Evolutionary conservation across 2,888 invertebrate genomes (phyloP).

Genomic region (Saturnia japonica): DNA sequence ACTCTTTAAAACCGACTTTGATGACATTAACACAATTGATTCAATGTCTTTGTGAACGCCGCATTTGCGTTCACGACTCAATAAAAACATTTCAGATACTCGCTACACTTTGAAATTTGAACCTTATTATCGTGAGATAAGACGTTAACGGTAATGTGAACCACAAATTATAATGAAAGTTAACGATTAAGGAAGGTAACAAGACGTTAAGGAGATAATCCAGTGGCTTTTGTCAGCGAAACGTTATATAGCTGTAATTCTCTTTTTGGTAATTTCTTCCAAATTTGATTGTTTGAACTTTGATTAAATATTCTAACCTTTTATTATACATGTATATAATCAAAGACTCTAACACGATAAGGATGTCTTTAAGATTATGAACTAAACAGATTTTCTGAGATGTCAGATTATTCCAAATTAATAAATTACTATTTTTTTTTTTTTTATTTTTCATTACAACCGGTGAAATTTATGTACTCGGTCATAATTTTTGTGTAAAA

Average conservation of each 20-base stretch:
- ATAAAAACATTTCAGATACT: conserved; percentile 10
- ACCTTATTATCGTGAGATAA: conserved; percentile 12
- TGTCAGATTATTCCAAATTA: too few species aligned
- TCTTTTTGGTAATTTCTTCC: neutral
- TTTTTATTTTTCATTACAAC: too few species aligned
- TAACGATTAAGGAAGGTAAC: conserved; percentile 13
- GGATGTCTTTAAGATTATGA: too few species aligned
- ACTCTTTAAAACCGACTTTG: conserved; percentile 2
- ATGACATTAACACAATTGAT: conserved; percentile 10
- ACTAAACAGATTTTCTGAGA: too few species aligned
- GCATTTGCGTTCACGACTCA: conserved; percentile 14
- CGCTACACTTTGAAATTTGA: conserved; percentile 6
- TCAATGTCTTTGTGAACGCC: conserved; percentile 10
- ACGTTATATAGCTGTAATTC: conserved; percentile 2
- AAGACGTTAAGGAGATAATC: conserved; percentile 11
- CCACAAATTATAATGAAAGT: conserved; percentile 17
- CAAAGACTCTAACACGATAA: too few species aligned
- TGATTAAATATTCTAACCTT: too few species aligned
- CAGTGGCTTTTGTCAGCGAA: conserved; percentile 14
- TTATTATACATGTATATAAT: too few species aligned
- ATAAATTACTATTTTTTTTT: too few species aligned
- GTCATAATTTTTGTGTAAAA: too few species aligned
- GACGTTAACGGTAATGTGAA: conserved; percentile 11
- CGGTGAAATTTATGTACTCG: too few species aligned
- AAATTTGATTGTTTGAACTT: neutral